phyloP scores from a whole-genome alignment of 2,113 vertebrate genomes.

The Dipodomys stephensi region DNA sequence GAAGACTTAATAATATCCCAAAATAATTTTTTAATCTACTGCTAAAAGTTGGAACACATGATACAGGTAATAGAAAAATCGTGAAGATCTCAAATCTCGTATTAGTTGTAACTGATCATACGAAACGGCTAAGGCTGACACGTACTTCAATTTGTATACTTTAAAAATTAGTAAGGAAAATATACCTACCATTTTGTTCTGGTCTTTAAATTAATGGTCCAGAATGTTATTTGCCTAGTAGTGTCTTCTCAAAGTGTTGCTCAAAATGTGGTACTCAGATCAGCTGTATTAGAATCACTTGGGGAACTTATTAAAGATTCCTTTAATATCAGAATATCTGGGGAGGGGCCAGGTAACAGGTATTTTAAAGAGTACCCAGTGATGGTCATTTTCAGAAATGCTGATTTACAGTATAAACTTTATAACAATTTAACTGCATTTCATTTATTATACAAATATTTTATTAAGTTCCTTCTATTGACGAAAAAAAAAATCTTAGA shows the following conservation, averaged over 20 bases:
- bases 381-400: conserved; percentile 52
- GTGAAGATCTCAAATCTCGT: conserved; percentile 15
- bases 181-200: conserved; percentile 51
- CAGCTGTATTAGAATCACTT: conserved; percentile 55
- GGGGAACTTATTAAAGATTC: conserved; percentile 59
- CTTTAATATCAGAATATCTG: conserved; percentile 25
- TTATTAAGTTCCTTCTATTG: neutral
- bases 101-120: conserved; percentile 41
- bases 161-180: conserved; percentile 58
- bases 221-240: conserved; percentile 67
- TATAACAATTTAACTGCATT: conserved; percentile 35
- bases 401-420: conserved; percentile 51
- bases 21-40: conserved; percentile 44
- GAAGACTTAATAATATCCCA: neutral
- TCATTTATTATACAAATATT: conserved; percentile 12
- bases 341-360: conserved; percentile 38
- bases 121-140: conserved; percentile 44
- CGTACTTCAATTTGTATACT: conserved; percentile 47
- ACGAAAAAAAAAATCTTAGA: neutral
- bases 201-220: conserved; percentile 61
- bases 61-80: conserved; percentile 44
- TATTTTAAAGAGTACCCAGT: conserved; percentile 58
- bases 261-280: conserved; percentile 61
- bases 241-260: conserved; percentile 55
- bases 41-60: neutral